phyloP scores from a whole-genome alignment of 2,888 invertebrate species.

The Eudemis profundana region DNA sequence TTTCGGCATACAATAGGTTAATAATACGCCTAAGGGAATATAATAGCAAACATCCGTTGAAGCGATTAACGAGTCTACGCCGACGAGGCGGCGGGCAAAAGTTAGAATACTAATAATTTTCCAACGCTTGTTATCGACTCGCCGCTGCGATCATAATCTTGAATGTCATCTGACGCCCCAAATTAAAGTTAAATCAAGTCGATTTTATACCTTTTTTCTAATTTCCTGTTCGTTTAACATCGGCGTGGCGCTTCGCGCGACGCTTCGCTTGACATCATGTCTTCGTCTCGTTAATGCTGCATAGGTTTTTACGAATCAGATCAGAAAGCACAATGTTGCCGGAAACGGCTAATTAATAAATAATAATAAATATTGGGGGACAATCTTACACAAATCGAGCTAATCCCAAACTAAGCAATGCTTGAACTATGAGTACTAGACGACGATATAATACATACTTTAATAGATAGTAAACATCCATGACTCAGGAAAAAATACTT shows the following conservation, averaged over 20 bases:
- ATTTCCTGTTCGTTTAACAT: slow-evolving; percentile 28
- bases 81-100: slow-evolving; percentile 8
- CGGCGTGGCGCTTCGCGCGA: neutral
- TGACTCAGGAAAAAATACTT: too few relatives aligned
- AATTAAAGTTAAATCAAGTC: slow-evolving; percentile 12
- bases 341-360: neutral
- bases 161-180: slow-evolving; percentile 8
- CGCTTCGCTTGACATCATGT: slow-evolving; percentile 7
- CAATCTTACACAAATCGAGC: too few relatives aligned
- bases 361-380: too few relatives aligned
- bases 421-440: too few relatives aligned
- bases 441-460: too few relatives aligned
- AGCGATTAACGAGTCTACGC: neutral
- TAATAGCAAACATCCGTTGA: slow-evolving; percentile 17
- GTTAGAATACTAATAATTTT: slow-evolving; percentile 10
- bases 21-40: neutral
- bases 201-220: slow-evolving; percentile 14
- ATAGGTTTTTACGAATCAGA: too few relatives aligned
- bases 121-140: neutral
- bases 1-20: too few relatives aligned
- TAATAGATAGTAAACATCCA: too few relatives aligned
- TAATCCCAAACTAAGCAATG: too few relatives aligned
- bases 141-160: slow-evolving; percentile 12
- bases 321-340: too few relatives aligned
- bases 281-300: neutral